Conservation (phyloP, 2,888 invertebrate genomes). For the Lymantria monacha region DNA sequence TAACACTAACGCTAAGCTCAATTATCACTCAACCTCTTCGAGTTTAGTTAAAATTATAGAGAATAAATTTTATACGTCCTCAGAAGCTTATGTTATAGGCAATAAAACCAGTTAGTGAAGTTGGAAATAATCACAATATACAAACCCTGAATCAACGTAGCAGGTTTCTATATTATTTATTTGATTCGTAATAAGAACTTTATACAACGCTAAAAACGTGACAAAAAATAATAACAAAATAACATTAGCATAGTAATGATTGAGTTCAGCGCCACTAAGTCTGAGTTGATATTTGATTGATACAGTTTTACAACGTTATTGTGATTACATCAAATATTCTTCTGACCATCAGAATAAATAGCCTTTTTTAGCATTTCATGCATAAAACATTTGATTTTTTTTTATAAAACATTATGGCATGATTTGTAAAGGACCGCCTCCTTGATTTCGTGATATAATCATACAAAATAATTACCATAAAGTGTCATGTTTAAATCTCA, state of each 20-base stretch:
- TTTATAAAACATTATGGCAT: no score
- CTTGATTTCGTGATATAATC: no score
- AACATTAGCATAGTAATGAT: conserved; percentile 31
- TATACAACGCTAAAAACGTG: conserved; percentile 6
- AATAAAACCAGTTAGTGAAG: no score
- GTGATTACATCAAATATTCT: conserved; percentile 27
- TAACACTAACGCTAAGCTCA: no score
- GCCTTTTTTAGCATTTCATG: conserved; percentile 49
- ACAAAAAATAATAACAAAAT: conserved; percentile 23
- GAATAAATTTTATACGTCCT: no score
- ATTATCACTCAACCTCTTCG: no score
- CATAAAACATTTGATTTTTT: conserved; percentile 44
- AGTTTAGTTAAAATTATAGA: no score
- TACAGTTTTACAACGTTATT: conserved; percentile 24
- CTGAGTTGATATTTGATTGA: conserved; percentile 33
- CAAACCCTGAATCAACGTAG: background rate
- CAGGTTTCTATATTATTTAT: background rate
- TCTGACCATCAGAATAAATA: conserved; percentile 36
- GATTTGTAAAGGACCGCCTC: no score
- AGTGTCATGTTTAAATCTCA: no score
- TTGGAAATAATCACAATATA: background rate
- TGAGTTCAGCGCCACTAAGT: conserved; percentile 26
- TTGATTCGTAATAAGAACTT: background rate
- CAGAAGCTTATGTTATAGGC: no score
- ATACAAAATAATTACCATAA: no score